phyloP scores from a whole-genome alignment of 2,113 vertebrate species.

The Bubo scandiacus region DNA sequence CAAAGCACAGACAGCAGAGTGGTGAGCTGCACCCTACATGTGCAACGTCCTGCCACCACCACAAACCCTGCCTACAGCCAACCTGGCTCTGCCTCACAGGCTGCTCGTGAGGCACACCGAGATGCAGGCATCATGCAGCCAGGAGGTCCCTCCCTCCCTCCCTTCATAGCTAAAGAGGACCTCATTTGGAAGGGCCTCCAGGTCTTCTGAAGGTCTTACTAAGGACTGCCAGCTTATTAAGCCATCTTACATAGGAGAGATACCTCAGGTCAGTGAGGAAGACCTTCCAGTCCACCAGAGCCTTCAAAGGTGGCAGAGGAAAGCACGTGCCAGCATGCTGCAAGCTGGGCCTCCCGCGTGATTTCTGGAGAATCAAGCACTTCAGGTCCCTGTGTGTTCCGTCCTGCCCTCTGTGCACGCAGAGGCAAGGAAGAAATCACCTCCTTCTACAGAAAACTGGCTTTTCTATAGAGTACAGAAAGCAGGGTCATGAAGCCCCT shows the following conservation, averaged over 20 bases:
- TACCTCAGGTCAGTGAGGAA: neutral
- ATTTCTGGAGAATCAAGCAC: neutral
- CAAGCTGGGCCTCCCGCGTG: accelerated
- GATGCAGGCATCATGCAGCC: neutral
- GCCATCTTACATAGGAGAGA: neutral
- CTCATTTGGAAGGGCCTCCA: neutral
- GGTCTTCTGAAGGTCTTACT: neutral
- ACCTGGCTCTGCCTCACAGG: accelerated
- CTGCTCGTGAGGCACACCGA: accelerated
- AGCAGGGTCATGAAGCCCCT: neutral
- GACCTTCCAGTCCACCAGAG: neutral
- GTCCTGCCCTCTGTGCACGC: neutral
- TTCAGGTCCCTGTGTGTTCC: neutral
- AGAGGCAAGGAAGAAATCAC: neutral
- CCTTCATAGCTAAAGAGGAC: neutral
- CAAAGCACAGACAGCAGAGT: accelerated
- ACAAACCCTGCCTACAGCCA: neutral
- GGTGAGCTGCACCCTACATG: neutral
- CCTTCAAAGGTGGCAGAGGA: neutral
- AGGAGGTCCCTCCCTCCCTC: neutral
- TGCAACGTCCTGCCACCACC: neutral
- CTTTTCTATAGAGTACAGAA: neutral
- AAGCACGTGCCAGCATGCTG: neutral
- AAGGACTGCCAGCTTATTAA: neutral
- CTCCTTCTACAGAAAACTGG: neutral